phyloP scores from a whole-genome alignment of 1,140 invertebrate genomes.

The Nasonia longicornis region DNA sequence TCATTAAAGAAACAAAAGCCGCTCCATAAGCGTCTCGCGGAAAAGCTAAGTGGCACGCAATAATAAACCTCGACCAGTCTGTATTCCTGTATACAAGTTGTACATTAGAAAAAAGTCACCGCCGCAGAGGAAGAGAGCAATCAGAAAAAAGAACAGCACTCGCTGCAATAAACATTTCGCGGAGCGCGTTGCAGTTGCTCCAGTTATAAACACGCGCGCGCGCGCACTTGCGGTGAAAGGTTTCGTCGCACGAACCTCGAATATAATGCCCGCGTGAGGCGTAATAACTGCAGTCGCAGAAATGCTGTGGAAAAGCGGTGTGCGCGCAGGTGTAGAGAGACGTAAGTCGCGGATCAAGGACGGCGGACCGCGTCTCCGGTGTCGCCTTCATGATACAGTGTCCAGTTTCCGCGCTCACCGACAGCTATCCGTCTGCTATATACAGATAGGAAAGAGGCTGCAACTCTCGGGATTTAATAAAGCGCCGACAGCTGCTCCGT shows the following conservation, averaged over 20 bases:
- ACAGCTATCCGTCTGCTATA: neutral
- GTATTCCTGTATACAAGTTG: too few relatives aligned
- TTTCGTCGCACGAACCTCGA: constrained; percentile 11
- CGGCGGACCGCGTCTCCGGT: neutral
- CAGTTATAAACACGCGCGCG: neutral
- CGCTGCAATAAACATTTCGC: neutral
- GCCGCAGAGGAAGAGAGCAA: neutral
- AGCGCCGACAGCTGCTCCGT: neutral
- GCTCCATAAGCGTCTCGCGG: neutral
- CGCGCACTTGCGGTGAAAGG: constrained; percentile 19
- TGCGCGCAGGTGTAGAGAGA: neutral
- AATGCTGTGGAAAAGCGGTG: neutral
- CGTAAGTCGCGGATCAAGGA: constrained; percentile 6
- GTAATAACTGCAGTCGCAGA: constrained; percentile 16
- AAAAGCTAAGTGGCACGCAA: neutral
- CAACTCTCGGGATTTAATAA: neutral
- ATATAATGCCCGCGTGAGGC: neutral
- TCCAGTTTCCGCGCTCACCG: constrained; percentile 25
- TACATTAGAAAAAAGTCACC: neutral
- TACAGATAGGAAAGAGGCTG: neutral
- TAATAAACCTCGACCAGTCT: neutral
- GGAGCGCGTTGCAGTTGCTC: constrained; percentile 1
- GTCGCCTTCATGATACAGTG: constrained; percentile 47
- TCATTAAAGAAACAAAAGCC: constrained; percentile 21
- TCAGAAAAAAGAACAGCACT: constrained; percentile 4